Percentiles rank a stretch among this genome's conserved stretches.
These are phyloP conservation scores for Coranthus polyacanthus DNA, from an alignment of 2,797 vertebrate species.

Conservation along the genomic window DNA sequence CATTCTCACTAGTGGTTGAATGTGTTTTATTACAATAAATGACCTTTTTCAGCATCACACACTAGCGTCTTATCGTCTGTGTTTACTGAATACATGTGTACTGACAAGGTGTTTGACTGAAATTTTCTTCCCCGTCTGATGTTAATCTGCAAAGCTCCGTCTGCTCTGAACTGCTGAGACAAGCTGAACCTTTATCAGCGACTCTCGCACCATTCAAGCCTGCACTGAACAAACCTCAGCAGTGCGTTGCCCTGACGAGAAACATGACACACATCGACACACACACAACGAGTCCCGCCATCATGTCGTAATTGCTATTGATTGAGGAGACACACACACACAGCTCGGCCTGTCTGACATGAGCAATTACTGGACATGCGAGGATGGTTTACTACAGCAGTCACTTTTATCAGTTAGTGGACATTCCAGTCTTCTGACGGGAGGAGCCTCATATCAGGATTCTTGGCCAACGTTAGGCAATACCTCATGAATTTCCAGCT, in stretches of 20 bases:
- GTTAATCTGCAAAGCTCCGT: conserved; percentile 45
- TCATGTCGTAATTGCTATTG: conserved; percentile 75
- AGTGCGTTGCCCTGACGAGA: conserved; percentile 35
- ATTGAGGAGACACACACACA: conserved; percentile 61
- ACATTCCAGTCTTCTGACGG: conserved; percentile 52
- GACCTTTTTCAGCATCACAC: conserved; percentile 34
- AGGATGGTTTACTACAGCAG: conserved; percentile 47
- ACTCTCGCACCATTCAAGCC: conserved; percentile 29
- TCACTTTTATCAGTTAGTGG: conserved; percentile 49
- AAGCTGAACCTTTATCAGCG: conserved; percentile 50
- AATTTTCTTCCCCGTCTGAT: conserved; percentile 48
- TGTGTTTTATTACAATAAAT: conserved; percentile 57
- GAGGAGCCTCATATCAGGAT: conserved; percentile 53
- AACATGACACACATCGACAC: conserved; percentile 50
- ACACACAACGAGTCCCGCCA: conserved; percentile 42
- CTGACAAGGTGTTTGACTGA: conserved; percentile 32
- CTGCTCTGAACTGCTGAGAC: conserved; percentile 54
- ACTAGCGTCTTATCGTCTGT: conserved; percentile 1
- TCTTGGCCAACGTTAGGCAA: conserved; percentile 56
- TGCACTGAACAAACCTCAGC: conserved; percentile 16
- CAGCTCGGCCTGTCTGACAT: conserved; percentile 30
- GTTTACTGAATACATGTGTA: conserved; percentile 21
- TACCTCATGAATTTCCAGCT: conserved; percentile 29
- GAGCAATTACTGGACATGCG: conserved; percentile 64
- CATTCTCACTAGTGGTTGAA: no score